Conservation (phyloP, 1,140 invertebrate species). For the Trichoplusia ni region DNA sequence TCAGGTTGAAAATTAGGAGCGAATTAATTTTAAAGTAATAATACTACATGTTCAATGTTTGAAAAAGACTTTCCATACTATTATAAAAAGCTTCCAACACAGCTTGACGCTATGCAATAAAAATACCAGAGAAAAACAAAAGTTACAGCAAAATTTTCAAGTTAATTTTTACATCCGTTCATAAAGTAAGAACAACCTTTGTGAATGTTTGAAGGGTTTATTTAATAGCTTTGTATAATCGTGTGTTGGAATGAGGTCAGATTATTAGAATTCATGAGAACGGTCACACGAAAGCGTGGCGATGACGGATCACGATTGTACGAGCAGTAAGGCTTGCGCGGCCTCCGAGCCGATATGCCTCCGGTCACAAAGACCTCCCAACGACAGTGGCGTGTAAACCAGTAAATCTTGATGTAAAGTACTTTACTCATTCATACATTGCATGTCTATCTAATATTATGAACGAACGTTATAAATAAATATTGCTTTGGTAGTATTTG, state of each 20-base stretch:
- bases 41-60: no score
- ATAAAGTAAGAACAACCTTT: slow-evolving; percentile 23
- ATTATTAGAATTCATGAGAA: slow-evolving; percentile 55
- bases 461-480: slow-evolving; percentile 14
- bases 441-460: slow-evolving; percentile 5
- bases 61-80: no score
- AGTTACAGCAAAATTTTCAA: neutral
- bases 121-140: neutral
- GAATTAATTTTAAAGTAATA: no score
- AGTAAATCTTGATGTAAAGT: slow-evolving; percentile 20
- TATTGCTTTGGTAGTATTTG: no score
- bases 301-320: slow-evolving; percentile 48
- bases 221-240: slow-evolving; percentile 51
- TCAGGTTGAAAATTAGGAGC: no score
- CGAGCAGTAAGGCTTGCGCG: neutral
- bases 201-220: slow-evolving; percentile 41
- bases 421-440: slow-evolving; percentile 17
- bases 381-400: slow-evolving; percentile 18
- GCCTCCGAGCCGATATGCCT: slow-evolving; percentile 11
- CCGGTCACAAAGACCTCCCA: slow-evolving; percentile 28
- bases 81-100: no score
- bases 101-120: neutral
- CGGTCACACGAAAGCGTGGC: slow-evolving; percentile 49
- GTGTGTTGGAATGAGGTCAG: slow-evolving; percentile 47
- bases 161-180: slow-evolving; percentile 28